Conservation (phyloP, 1,140 invertebrate species). For the Matsumurasca onukii region DNA sequence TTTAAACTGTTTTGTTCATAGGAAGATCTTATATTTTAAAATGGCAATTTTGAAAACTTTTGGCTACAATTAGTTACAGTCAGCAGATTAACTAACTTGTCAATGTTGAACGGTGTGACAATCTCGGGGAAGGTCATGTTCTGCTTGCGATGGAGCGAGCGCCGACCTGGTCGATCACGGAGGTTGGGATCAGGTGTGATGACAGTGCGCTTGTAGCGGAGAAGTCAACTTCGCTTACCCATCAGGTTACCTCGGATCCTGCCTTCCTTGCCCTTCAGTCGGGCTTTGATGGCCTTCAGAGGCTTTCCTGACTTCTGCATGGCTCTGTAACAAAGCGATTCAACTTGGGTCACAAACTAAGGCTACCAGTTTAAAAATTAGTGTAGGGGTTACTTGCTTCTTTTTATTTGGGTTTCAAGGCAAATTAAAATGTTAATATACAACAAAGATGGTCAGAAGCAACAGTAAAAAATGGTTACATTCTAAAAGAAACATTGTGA, state of each 20-base stretch:
- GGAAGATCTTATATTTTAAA: too few relatives aligned
- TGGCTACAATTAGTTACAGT: too few relatives aligned
- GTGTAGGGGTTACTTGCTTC: too few relatives aligned
- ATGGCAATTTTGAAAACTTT: too few relatives aligned
- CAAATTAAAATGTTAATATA: too few relatives aligned
- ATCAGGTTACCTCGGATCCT: conserved; percentile 98
- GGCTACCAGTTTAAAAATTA: too few relatives aligned
- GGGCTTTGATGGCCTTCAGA: conserved; percentile 94
- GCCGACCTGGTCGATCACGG: conserved; percentile 95
- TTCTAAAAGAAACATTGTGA: too few relatives aligned
- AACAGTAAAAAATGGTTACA: too few relatives aligned
- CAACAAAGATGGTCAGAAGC: too few relatives aligned
- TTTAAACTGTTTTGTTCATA: too few relatives aligned
- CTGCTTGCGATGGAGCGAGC: conserved; percentile 97
- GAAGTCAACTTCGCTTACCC: conserved; percentile 99
- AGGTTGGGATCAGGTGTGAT: conserved; percentile 99
- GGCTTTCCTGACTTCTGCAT: conserved; percentile 99
- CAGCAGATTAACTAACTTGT: conserved; percentile 63
- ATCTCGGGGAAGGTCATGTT: conserved; percentile 99
- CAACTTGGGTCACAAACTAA: neutral
- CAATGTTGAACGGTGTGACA: conserved; percentile 99
- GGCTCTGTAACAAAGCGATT: conserved; percentile 58
- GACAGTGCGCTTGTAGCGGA: conserved; percentile 98
- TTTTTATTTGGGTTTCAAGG: too few relatives aligned
- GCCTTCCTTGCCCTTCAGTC: conserved; percentile 94